phyloP scores from a whole-genome alignment of 2,113 vertebrate genomes.

The Ctenodactylus gundi region DNA sequence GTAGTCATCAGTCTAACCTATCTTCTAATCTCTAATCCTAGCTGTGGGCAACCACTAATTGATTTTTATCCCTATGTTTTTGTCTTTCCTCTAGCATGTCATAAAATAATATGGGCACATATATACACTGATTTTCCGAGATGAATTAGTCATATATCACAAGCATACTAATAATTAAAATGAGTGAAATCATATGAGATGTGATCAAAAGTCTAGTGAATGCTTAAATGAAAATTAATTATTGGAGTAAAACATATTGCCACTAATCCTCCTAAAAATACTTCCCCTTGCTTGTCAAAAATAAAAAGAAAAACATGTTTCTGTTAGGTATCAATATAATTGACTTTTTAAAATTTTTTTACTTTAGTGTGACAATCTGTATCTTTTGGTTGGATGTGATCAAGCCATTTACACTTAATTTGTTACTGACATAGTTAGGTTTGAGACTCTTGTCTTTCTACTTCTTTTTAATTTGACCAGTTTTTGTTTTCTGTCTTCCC shows the following conservation, averaged over 20 bases:
- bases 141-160: too few species aligned
- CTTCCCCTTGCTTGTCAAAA: neutral
- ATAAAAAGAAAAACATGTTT: neutral
- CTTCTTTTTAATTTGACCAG: neutral
- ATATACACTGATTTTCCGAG: too few species aligned
- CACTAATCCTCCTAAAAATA: too few species aligned
- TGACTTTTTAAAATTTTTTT: neutral
- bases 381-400: neutral
- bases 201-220: too few species aligned
- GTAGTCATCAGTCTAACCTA: too few species aligned
- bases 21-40: neutral
- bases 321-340: slow-evolving; percentile 2
- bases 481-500: neutral
- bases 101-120: too few species aligned
- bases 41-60: neutral
- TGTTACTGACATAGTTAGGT: neutral
- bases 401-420: neutral
- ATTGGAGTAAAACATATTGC: too few species aligned
- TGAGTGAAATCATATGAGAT: too few species aligned
- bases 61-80: neutral
- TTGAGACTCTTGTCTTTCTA: neutral
- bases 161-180: too few species aligned
- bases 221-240: too few species aligned
- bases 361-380: neutral
- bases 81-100: neutral